These are phyloP conservation scores for Labeo catla DNA, from an alignment of 2,113 vertebrate species.

Conservation along the genomic window DNA sequence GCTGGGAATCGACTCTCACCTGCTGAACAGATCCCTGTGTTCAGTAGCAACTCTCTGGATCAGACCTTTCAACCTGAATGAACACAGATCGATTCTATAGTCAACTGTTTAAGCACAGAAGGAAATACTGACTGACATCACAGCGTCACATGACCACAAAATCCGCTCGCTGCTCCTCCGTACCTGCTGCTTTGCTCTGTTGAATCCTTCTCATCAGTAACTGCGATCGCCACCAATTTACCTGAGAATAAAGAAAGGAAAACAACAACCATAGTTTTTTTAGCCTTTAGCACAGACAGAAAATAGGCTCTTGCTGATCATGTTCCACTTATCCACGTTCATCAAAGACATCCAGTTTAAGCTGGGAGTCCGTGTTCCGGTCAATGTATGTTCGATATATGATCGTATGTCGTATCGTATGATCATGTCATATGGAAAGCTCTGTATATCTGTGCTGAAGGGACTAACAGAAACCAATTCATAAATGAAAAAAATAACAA, in stretches of 20 bases:
- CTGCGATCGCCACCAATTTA: constrained; percentile 92
- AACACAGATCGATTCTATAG: constrained; percentile 49
- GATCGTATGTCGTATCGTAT: no score
- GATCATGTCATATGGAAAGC: background rate
- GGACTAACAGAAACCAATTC: no score
- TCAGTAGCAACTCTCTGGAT: constrained; percentile 91
- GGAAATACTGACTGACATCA: constrained; percentile 47
- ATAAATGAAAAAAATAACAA: no score
- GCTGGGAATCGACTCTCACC: constrained; percentile 71
- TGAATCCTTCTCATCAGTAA: constrained; percentile 92
- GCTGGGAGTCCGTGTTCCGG: background rate
- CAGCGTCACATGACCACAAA: background rate
- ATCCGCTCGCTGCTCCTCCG: constrained; percentile 8
- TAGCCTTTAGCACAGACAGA: no score
- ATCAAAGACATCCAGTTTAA: background rate
- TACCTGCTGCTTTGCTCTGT: constrained; percentile 90
- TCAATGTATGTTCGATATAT: background rate
- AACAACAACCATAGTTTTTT: constrained; percentile 3
- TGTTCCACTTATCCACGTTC: background rate
- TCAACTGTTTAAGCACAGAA: constrained; percentile 51
- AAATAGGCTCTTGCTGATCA: background rate
- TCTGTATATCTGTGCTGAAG: background rate
- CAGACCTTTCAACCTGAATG: constrained; percentile 86
- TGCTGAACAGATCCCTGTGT: constrained; percentile 90
- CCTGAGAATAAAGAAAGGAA: constrained; percentile 70